Evolutionary conservation across 2,888 invertebrate species (phyloP), one percentile per base, ranked within the genome.

Genomic region (Arrhopalites spinosus): DNA sequence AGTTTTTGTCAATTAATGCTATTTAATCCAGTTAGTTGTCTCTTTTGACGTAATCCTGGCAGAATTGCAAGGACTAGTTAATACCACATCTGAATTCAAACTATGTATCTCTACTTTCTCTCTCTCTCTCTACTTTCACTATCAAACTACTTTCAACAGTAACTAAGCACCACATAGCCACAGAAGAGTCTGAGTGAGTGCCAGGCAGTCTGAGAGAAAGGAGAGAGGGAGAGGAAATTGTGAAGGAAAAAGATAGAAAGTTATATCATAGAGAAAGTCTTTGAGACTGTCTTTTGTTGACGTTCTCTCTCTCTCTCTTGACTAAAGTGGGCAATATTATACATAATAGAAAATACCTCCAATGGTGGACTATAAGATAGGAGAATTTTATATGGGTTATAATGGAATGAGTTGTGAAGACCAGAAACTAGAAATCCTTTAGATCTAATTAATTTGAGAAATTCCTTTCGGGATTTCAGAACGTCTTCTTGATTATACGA

Each of bases 391-490:
- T n/a, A n/a, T n/a, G n/a, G n/a, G n/a, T n/a, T 36, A 59, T 23
- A 59, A 23, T 15, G 59, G 59, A 59, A 43, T 36, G 59, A 71
- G 59, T 59, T 71, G 71, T 36, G 59, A 59, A 71, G 59, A 29
- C 17, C 7, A 59, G 29, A 71, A 68, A 56, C 43, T 25, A 56
- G 73, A 64, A 72, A 77, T 67, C 69, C 73, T 78, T 75, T 73
- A 64, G 73, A 78, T 76, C 67, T 78, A 78, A 78, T 78, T 78
- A 78, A 78, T 78, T 78, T 67, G 76, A 69, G 73, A 76, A 76
- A 78, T 76, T 78, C 76, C 73, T 78, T 72, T 43, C 59, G 74
- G 77, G 73, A 74, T 67, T 77, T 69, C 59, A 11, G n/a, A 70
- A 63, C 63, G 73, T 74, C 73, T 77, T 75, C 75, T 71, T 75